A percentile compares a stretch with the other conserved stretches of the same genome.
Evolutionary conservation across 2,797 vertebrate genomes (phyloP).

Genomic region (Morelia viridis): DNA sequence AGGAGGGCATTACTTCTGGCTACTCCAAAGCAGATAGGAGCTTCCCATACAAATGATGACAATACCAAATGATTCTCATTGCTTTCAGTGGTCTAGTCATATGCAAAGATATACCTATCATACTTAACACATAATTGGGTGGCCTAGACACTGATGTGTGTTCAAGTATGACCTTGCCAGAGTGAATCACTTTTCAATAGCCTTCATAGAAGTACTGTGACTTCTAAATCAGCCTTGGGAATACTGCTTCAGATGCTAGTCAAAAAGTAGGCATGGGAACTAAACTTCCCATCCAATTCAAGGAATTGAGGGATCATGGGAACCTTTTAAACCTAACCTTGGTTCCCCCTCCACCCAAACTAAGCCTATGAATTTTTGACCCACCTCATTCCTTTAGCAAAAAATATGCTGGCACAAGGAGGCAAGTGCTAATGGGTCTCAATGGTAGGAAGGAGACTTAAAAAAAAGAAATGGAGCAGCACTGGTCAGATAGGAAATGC

Average conservation of each 20-base stretch:
- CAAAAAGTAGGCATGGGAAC: slow-evolving; percentile 2
- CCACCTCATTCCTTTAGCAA: not conserved
- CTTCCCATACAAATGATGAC: not conserved
- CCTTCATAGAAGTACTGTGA: not conserved
- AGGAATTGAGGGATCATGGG: slow-evolving; percentile 7
- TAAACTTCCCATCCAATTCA: slow-evolving; percentile 1
- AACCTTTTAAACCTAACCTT: slow-evolving; percentile 4
- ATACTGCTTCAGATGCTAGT: not conserved
- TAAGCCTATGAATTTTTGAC: slow-evolving; percentile 34
- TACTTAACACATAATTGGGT: not conserved
- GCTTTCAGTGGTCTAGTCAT: not conserved
- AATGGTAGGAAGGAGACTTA: slow-evolving; percentile 23
- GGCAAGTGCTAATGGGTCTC: slow-evolving; percentile 28
- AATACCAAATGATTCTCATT: not conserved
- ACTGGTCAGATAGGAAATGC: slow-evolving; percentile 47
- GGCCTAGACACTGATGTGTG: not conserved
- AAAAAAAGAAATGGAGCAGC: slow-evolving; percentile 31
- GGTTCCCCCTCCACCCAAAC: slow-evolving; percentile 8
- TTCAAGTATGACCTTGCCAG: not conserved
- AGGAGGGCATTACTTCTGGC: not conserved
- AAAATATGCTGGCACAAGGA: slow-evolving; percentile 11
- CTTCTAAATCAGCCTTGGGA: not conserved
- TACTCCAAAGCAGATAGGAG: not conserved
- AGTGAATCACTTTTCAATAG: not conserved
- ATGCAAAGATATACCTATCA: not conserved